Conservation (phyloP, 2,888 invertebrate species). For the Drosophila histrio region DNA sequence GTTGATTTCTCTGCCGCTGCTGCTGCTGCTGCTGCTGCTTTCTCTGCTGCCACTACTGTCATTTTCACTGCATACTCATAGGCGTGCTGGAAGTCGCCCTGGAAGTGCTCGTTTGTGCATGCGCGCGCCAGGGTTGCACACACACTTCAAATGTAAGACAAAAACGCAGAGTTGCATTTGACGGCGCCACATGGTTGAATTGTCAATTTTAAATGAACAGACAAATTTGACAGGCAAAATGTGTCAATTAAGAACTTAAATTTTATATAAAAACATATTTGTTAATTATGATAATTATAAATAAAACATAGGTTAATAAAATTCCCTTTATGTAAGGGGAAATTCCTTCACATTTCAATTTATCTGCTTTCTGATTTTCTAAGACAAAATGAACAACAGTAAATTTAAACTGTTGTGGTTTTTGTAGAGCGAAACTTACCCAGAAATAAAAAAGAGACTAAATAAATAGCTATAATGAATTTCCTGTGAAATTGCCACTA, state of each 20-base stretch:
- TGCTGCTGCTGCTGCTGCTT: constrained; percentile 41
- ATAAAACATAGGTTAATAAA: no score
- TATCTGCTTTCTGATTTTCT: no score
- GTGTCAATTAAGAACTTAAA: neutral
- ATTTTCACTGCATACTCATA: constrained; percentile 77
- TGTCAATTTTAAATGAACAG: neutral
- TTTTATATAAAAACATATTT: neutral
- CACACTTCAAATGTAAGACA: neutral
- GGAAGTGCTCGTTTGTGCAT: constrained; percentile 50
- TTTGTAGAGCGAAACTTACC: no score
- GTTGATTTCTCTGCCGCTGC: constrained; percentile 62
- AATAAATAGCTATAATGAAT: no score
- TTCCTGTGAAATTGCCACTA: no score
- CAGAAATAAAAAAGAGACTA: no score
- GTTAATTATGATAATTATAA: no score
- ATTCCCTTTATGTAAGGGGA: no score
- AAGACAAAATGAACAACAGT: no score
- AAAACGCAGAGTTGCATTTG: constrained; percentile 4
- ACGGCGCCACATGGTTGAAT: neutral
- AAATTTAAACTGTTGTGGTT: no score
- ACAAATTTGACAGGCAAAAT: neutral
- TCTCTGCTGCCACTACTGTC: constrained; percentile 67
- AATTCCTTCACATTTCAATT: no score
- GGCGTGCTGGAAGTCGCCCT: constrained; percentile 64
- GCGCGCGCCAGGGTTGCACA: constrained; percentile 61